Evolutionary conservation across 2,888 invertebrate species (phyloP).

Genomic region (Gandaritis pyraliata): DNA sequence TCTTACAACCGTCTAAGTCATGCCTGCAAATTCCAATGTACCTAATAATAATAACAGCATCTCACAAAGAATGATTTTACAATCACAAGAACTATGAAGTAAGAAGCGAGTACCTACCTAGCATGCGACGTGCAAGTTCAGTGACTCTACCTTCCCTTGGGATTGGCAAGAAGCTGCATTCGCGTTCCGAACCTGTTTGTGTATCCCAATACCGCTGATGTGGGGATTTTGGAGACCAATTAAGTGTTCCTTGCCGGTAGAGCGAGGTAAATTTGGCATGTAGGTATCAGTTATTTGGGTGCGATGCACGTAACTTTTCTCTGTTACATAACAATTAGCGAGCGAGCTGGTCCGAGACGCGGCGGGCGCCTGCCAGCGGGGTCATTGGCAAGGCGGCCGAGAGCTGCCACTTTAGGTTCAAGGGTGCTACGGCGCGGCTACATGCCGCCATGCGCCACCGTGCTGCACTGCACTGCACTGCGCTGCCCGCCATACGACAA

Average conservation of each 20-base stretch:
- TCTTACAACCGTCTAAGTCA: conserved; percentile 42
- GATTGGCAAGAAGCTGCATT: conserved; percentile 77
- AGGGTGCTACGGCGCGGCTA: conserved; percentile 77
- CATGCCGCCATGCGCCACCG: conserved; percentile 54
- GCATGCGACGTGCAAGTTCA: conserved; percentile 79
- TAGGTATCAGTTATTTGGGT: conserved; percentile 59
- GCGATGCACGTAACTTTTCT: conserved; percentile 65
- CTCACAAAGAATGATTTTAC: conserved; percentile 69
- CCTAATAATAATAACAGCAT: conserved; percentile 57
- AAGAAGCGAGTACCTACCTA: conserved; percentile 66
- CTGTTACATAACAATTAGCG: conserved; percentile 82
- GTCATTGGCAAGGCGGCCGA: conserved; percentile 86
- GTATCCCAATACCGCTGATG: conserved; percentile 69
- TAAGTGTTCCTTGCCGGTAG: conserved; percentile 52
- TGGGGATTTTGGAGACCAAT: conserved; percentile 59
- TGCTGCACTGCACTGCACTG: background rate
- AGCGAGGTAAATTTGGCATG: conserved; percentile 58
- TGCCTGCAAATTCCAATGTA: conserved; percentile 48
- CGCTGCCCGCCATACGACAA: background rate
- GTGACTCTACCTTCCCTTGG: conserved; percentile 78
- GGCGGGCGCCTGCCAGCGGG: conserved; percentile 84
- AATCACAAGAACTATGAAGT: conserved; percentile 79
- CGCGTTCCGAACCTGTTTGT: conserved; percentile 78
- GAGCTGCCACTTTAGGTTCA: conserved; percentile 84
- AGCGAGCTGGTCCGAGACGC: conserved; percentile 58